Evolutionary conservation across 2,113 vertebrate species (phyloP).

Genomic region (Amia ocellicauda): DNA sequence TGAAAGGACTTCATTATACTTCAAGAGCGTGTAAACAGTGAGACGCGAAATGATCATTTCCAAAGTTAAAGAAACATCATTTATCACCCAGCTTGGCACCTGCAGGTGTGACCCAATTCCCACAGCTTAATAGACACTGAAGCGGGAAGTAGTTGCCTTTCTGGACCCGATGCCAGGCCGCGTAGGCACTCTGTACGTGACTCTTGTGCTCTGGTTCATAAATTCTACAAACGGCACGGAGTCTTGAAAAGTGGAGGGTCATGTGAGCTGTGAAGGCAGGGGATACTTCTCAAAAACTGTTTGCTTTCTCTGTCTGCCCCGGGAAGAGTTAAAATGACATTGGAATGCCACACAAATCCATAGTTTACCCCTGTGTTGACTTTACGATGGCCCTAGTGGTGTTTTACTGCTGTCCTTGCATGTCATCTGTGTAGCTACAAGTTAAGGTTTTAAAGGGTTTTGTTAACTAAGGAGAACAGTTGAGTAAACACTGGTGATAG

Average conservation of each 20-base stretch:
- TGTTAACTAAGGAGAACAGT: conserved; percentile 29
- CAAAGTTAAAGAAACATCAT: conserved; percentile 77
- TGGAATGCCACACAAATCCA: conserved; percentile 8
- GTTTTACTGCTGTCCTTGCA: conserved; percentile 6
- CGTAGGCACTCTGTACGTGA: conserved; percentile 40
- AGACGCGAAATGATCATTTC: conserved; percentile 65
- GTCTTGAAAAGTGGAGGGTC: conserved; percentile 40
- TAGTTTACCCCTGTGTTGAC: conserved; percentile 17
- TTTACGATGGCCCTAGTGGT: not conserved
- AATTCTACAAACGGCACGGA: conserved; percentile 31
- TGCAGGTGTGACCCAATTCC: conserved; percentile 75
- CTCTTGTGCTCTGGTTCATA: conserved; percentile 33
- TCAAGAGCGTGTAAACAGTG: conserved; percentile 61
- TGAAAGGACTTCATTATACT: conserved; percentile 70
- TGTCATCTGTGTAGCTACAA: conserved; percentile 11
- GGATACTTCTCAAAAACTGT: conserved; percentile 27
- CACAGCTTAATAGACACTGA: conserved; percentile 44
- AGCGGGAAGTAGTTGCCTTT: conserved; percentile 33
- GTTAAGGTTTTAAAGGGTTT: conserved; percentile 26
- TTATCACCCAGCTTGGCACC: conserved; percentile 66
- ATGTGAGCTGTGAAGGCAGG: conserved; percentile 41
- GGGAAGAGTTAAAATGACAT: conserved; percentile 16
- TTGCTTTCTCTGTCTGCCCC: conserved; percentile 17
- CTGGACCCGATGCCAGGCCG: conserved; percentile 38
- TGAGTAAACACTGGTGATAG: conserved; percentile 28